Conservation (phyloP, 2,888 invertebrate genomes). For the Cerastoderma edule region DNA sequence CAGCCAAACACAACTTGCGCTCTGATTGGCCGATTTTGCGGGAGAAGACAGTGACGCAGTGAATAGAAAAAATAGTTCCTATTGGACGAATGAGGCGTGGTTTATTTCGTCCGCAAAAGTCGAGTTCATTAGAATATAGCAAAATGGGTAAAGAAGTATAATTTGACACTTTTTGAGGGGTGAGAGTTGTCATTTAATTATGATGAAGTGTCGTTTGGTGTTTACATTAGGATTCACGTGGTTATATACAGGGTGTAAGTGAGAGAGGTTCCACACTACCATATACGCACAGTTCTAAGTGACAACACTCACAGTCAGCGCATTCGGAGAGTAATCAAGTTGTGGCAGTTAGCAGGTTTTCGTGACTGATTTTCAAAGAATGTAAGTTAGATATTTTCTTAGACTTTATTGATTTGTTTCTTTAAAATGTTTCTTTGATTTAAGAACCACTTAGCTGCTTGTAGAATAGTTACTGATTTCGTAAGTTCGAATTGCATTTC, state of each 20-base stretch:
- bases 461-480: too few species aligned
- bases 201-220: slow-evolving; percentile 60
- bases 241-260: slow-evolving; percentile 39
- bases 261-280: slow-evolving; percentile 10
- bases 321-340: too few species aligned
- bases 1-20: neutral
- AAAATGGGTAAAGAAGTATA: slow-evolving; percentile 46
- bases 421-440: too few species aligned
- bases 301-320: too few species aligned
- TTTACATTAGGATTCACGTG: slow-evolving; percentile 45
- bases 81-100: slow-evolving; percentile 16
- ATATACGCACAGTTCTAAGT: too few species aligned
- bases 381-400: too few species aligned
- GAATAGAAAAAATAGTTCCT: neutral
- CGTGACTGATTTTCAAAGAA: too few species aligned
- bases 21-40: slow-evolving; percentile 41
- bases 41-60: slow-evolving; percentile 7
- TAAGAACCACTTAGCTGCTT: too few species aligned
- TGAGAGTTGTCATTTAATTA: slow-evolving; percentile 53
- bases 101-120: neutral
- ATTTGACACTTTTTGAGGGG: slow-evolving; percentile 57
- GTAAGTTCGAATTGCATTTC: too few species aligned
- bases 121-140: slow-evolving; percentile 26
- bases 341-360: too few species aligned
- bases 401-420: too few species aligned